Evolutionary conservation across 2,113 vertebrate species (phyloP).

Genomic region (Etheostoma spectabile): DNA sequence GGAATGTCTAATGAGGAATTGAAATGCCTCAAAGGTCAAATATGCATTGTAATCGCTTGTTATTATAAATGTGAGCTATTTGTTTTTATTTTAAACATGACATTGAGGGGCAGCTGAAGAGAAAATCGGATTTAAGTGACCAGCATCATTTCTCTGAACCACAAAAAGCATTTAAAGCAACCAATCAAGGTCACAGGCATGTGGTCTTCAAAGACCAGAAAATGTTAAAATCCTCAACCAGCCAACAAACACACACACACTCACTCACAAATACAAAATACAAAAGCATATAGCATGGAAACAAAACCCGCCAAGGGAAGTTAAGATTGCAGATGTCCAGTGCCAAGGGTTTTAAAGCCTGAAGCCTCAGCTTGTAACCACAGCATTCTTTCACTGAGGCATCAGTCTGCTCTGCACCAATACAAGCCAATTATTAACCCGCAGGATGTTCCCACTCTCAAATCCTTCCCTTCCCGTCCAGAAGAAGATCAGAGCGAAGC

Average conservation of each 20-base stretch:
- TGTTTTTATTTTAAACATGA: conserved; percentile 14
- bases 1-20: conserved; percentile 56
- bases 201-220: conserved; percentile 49
- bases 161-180: conserved; percentile 40
- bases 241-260: conserved; percentile 35
- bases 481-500: conserved; percentile 48
- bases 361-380: conserved; percentile 70
- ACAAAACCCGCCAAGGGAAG: conserved; percentile 70
- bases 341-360: conserved; percentile 75
- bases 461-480: conserved; percentile 52
- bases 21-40: conserved; percentile 57
- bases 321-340: conserved; percentile 70
- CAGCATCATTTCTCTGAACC: conserved; percentile 42
- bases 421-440: conserved; percentile 76
- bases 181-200: conserved; percentile 53
- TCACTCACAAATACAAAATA: not conserved
- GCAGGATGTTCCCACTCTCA: conserved; percentile 71
- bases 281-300: conserved; percentile 59
- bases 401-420: conserved; percentile 65
- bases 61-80: conserved; percentile 23
- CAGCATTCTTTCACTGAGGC: conserved; percentile 79
- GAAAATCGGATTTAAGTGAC: conserved; percentile 40
- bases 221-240: conserved; percentile 38
- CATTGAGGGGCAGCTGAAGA: conserved; percentile 18
- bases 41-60: conserved; percentile 41